Evolutionary conservation across 1,140 invertebrate genomes (phyloP), one percentile per base, ranked within the genome.

Genomic region (Protaetia brevitarsis): DNA sequence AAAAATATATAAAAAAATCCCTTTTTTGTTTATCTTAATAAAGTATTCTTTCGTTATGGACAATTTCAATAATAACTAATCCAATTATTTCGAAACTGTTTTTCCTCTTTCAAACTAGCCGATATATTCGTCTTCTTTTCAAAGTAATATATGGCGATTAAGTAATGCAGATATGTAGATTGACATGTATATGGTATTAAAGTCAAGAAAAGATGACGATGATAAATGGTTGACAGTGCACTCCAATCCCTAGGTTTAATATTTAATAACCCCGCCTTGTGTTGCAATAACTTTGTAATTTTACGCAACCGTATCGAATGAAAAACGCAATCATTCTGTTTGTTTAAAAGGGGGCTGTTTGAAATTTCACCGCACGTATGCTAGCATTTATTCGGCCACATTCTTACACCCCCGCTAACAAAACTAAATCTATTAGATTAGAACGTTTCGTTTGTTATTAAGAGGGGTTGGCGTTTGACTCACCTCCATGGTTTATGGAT

Each of bases 391-490:
- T 51, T 51, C 41, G 41, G 5, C 41, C 41, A 23, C 41, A 51
- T 51, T 21, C 41, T 51, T 51, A 19, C 41, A 51, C 41, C 19
- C 41, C 41, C 41, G 41, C 41, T 19, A 51, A 51, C 41, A 21
- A 51, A 51, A 21, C 41, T 51, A 69, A 69, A 69, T 31, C 67
- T 63, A 69, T 69, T 69, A 69, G 67, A 69, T 69, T 69, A 69
- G 51, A 45, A 59, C 63, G 67, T 65, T 69, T 69, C 67, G 45
- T 65, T 69, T 69, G 51, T 69, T 69, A 66, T 69, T 69, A 69
- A 66, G 29, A 60, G 65, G 45, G 67, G 63, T 62, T 45, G 63
- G 64, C 62, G 64, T 69, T n/a, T 68, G 67, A 68, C 41, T 69
- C 64, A 66, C 64, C 64, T 69, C 60, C 34, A 59, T 31, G 63